These are phyloP conservation scores for Hemibagrus guttatus DNA, from an alignment of 2,797 vertebrate species.

Conservation along the genomic window DNA sequence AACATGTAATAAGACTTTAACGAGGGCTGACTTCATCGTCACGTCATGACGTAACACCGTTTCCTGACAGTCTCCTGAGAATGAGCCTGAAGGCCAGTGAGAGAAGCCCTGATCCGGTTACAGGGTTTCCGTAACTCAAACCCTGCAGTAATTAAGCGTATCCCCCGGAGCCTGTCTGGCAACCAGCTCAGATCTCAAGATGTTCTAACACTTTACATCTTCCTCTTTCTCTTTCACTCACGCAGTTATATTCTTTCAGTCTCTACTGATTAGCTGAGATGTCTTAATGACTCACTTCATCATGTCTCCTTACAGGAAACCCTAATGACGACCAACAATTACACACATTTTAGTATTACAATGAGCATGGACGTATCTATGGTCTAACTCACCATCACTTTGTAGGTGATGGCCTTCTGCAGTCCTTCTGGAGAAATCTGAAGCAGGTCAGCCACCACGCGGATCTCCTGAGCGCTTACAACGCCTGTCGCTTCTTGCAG, in stretches of 20 bases:
- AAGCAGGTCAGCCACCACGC: slow-evolving; percentile 88
- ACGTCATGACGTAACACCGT: slow-evolving; percentile 37
- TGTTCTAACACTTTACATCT: not conserved
- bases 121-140: slow-evolving; percentile 49
- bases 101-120: slow-evolving; percentile 53
- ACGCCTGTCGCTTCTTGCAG: slow-evolving; percentile 86
- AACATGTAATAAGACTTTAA: slow-evolving; percentile 14
- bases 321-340: not conserved
- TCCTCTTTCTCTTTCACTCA: slow-evolving; percentile 10
- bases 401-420: slow-evolving; percentile 92
- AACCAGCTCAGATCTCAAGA: slow-evolving; percentile 23
- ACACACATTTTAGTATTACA: not conserved
- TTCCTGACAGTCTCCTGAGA: slow-evolving; percentile 25
- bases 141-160: slow-evolving; percentile 52
- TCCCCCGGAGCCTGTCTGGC: slow-evolving; percentile 43
- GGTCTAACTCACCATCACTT: slow-evolving; percentile 83
- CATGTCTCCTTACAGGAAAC: not conserved
- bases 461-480: slow-evolving; percentile 89
- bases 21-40: slow-evolving; percentile 23
- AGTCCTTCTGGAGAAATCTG: slow-evolving; percentile 91
- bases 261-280: not conserved
- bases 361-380: not conserved
- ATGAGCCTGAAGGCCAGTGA: slow-evolving; percentile 33
- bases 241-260: not conserved
- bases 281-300: too few species aligned